Evolutionary conservation across 2,888 invertebrate species (phyloP).

Genomic region (Ctenicera cuprea): DNA sequence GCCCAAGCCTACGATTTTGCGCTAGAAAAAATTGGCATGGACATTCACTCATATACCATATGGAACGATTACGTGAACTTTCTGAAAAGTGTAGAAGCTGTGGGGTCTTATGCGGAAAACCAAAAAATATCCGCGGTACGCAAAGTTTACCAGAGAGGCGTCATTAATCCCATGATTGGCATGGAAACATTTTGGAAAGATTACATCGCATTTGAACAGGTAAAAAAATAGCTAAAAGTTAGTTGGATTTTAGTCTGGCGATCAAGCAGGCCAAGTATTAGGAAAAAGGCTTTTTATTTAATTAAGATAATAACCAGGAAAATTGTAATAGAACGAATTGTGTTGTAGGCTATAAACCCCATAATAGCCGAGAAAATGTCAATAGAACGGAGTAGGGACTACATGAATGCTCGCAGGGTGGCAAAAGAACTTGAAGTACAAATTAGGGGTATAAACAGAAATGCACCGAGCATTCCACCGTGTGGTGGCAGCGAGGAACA

Average conservation of each 20-base stretch:
- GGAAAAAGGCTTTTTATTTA: too few species aligned
- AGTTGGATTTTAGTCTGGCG: too few species aligned
- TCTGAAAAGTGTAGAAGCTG: slow-evolving; percentile 95
- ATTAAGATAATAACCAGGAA: too few species aligned
- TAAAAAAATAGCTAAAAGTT: slow-evolving; percentile 55
- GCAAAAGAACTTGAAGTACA: slow-evolving; percentile 97
- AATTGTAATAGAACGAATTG: not conserved
- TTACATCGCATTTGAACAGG: slow-evolving; percentile 96
- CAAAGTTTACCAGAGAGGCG: slow-evolving; percentile 96
- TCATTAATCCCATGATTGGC: slow-evolving; percentile 97
- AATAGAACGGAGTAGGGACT: slow-evolving; percentile 95
- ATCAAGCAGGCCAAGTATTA: too few species aligned
- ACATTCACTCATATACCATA: slow-evolving; percentile 96
- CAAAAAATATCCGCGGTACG: slow-evolving; percentile 99
- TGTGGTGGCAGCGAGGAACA: slow-evolving; percentile 91
- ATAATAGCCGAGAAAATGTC: slow-evolving; percentile 98
- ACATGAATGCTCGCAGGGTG: slow-evolving; percentile 97
- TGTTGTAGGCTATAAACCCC: slow-evolving; percentile 76
- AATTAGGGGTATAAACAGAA: slow-evolving; percentile 95
- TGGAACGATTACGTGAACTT: slow-evolving; percentile 99
- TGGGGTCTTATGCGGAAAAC: slow-evolving; percentile 99
- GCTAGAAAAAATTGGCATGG: slow-evolving; percentile 98
- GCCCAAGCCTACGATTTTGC: slow-evolving; percentile 99
- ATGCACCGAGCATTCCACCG: slow-evolving; percentile 98
- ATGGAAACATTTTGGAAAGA: slow-evolving; percentile 98